A percentile compares a stretch with the other conserved stretches of the same genome.
These are phyloP conservation scores for Neolamprologus multifasciatus DNA, from an alignment of 2,797 vertebrate genomes.

Conservation along the genomic window DNA sequence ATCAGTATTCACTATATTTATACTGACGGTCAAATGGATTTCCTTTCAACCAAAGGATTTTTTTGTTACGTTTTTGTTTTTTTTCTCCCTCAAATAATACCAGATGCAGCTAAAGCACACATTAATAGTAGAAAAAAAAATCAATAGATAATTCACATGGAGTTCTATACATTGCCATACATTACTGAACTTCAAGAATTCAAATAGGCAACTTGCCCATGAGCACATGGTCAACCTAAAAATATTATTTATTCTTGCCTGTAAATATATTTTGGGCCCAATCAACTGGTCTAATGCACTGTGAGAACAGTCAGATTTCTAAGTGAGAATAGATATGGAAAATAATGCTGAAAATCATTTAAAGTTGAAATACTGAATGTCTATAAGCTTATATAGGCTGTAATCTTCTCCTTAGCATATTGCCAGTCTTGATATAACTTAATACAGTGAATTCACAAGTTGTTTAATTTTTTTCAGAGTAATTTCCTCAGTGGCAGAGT, in stretches of 20 bases:
- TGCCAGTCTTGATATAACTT: background rate
- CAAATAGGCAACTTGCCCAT: background rate
- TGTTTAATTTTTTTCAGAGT: background rate
- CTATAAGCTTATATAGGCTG: background rate
- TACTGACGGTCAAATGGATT: background rate
- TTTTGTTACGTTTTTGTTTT: background rate
- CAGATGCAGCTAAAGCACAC: background rate
- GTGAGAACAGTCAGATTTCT: background rate
- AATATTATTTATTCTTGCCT: background rate
- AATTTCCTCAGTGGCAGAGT: background rate
- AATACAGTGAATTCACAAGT: background rate
- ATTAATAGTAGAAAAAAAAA: background rate
- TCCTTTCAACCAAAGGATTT: background rate
- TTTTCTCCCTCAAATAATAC: background rate
- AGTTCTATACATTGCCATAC: background rate
- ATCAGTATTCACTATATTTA: background rate
- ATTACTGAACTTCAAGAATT: background rate
- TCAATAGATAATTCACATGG: background rate
- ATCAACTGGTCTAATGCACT: background rate
- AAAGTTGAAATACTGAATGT: background rate
- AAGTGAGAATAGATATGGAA: background rate
- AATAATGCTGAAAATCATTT: background rate
- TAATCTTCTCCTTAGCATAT: background rate
- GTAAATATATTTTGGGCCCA: background rate
- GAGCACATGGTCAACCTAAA: background rate